Base-by-base conservation (phyloP, 2,888 invertebrate species). In the Yponomeuta sedellus region DNA sequence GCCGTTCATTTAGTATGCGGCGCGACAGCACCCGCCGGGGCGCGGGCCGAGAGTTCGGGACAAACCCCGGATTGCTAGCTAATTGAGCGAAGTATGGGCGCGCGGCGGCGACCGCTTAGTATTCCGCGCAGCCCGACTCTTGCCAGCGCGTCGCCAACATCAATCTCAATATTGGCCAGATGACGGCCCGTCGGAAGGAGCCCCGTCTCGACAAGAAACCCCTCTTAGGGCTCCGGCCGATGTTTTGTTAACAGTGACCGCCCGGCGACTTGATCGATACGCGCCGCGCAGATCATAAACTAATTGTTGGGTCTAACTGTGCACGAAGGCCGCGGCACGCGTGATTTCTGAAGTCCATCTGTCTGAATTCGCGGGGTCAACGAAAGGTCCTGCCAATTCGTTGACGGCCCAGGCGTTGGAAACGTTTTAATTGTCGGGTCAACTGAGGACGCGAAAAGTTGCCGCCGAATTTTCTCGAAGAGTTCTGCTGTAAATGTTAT, bases 161-260 rank as follows among this genome's bases (percentile, higher is more conserved):
- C 90, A 90, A 90, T 90, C 89, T 90, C 89, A 90, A 89, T 90
- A 88, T 82, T 59, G 79, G 77, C 73, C 76, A 80, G 83, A 85
- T 89, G 90, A 89, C 90, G 87, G 81, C 76, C 74, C 73, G 77
- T 78, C 86, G 87, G 88, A 84, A 86, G 85, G 78, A 80, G 81
- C 73, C 73, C 73, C 44, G 73, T 73, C 75, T 77, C 78, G 82
- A 90, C 90, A 90, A 88, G 88, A 69, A 88, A 85, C 84, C 80
- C 83, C 89, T 90, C 88, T 89, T 90, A 90, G 80, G 77, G 77
- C 68, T 68, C 70, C 75, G 76, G 74, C 80, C 77, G 79, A 73
- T 72, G 74, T 75, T 77, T 76, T 75, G 78, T 75, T 76, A 76
- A 73, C 75, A 73, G n/a, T 20, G 34, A 40, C 39, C 64, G 57